Percentiles rank a stretch among this genome's conserved stretches.
Conservation (phyloP, 2,888 invertebrate genomes). For the Netelia inedita region DNA sequence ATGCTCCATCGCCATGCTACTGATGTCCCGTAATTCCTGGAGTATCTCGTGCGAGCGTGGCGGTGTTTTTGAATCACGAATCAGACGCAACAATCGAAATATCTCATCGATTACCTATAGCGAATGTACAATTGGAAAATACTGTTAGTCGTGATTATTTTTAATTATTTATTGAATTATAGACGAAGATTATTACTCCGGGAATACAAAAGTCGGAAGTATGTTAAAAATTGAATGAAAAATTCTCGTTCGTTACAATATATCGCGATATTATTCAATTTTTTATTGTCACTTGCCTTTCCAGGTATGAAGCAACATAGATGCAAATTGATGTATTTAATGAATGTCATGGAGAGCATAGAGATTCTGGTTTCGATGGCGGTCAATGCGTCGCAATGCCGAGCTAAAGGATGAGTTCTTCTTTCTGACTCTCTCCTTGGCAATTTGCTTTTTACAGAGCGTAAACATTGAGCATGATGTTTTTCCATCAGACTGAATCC, state of each 20-base stretch:
- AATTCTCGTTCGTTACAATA: no score
- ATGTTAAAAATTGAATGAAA: no score
- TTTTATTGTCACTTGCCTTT: conserved; percentile 87
- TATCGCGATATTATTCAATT: no score
- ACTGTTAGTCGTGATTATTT: conserved; percentile 31
- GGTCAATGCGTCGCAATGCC: conserved; percentile 96
- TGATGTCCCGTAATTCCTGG: conserved; percentile 95
- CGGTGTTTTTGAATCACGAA: conserved; percentile 89
- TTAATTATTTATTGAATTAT: no score
- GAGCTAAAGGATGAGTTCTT: conserved; percentile 92
- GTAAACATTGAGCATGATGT: conserved; percentile 91
- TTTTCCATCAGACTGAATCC: conserved; percentile 94
- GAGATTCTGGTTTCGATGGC: conserved; percentile 96
- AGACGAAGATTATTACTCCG: no score
- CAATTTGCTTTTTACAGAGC: conserved; percentile 92
- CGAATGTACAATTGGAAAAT: conserved; percentile 19
- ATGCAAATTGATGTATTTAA: conserved; percentile 93
- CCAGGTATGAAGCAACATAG: conserved; percentile 97
- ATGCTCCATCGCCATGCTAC: conserved; percentile 98
- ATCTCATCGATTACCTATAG: conserved; percentile 95
- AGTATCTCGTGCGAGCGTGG: conserved; percentile 93
- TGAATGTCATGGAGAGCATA: conserved; percentile 96
- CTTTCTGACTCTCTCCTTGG: conserved; percentile 96
- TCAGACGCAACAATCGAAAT: conserved; percentile 89
- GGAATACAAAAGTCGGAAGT: no score